phyloP scores from a whole-genome alignment of 64 coral and sea anemone genomes.

The Stichodactyla mertensii region DNA sequence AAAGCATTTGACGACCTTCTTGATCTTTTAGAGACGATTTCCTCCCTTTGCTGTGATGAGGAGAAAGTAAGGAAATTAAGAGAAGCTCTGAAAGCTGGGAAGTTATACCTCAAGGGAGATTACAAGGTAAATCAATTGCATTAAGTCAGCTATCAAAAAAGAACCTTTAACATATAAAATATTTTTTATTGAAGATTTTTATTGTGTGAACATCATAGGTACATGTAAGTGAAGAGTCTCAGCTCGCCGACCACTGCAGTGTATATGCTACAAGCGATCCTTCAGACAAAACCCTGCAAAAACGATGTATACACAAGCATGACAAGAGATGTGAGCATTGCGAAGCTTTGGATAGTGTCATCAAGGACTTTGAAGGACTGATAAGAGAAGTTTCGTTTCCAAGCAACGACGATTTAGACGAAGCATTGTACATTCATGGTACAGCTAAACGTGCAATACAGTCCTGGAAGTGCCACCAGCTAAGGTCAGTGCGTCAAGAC shows the following conservation, averaged over 20 bases:
- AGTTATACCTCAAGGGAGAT: neutral
- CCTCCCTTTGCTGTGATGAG: neutral
- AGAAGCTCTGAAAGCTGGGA: constrained; percentile 4
- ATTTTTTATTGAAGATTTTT: no score
- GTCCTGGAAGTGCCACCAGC: constrained; percentile 34
- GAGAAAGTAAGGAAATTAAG: neutral
- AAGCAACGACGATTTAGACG: neutral
- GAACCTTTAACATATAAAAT: no score
- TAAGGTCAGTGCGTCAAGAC: constrained; percentile 41
- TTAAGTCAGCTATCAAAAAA: neutral
- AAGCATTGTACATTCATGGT: constrained; percentile 4
- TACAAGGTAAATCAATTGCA: neutral
- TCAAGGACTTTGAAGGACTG: neutral
- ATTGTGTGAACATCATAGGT: constrained; percentile 14
- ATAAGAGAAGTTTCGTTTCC: constrained; percentile 9
- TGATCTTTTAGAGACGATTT: neutral
- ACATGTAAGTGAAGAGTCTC: constrained; percentile 16
- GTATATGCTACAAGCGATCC: constrained; percentile 37
- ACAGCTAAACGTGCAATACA: no score
- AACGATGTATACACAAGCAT: constrained; percentile 25
- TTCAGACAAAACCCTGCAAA: constrained; percentile 5
- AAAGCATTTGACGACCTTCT: constrained; percentile 17
- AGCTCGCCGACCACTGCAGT: constrained; percentile 42
- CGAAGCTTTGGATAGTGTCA: neutral
- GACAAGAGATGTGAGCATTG: constrained; percentile 18